phyloP scores from a whole-genome alignment of 1,140 invertebrate species.

The Tetraneura akinire region DNA sequence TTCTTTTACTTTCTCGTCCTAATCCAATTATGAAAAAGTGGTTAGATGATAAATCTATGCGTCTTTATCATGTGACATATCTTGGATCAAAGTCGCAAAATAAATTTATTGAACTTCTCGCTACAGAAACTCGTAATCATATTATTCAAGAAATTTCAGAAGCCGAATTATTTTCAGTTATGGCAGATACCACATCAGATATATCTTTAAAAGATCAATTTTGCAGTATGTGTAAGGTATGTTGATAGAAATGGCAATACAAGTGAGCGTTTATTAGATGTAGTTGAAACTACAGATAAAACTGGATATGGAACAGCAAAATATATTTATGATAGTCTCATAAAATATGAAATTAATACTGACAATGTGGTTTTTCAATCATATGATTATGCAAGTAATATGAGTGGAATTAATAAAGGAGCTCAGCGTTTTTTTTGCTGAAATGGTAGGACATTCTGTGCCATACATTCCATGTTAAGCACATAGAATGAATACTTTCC shows the following conservation, averaged over 20 bases:
- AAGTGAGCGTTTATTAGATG: constrained; percentile 3
- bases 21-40: constrained; percentile 39
- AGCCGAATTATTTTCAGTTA: constrained; percentile 22
- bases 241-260: background rate
- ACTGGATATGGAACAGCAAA: constrained; percentile 28
- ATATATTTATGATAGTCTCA: constrained; percentile 27
- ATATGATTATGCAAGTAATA: constrained; percentile 32
- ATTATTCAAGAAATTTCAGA: constrained; percentile 9
- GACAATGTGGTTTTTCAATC: constrained; percentile 35
- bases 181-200: constrained; percentile 47
- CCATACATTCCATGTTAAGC: constrained; percentile 44
- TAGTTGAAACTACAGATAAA: constrained; percentile 23
- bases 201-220: constrained; percentile 27
- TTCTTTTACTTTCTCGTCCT: constrained; percentile 20
- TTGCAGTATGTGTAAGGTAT: constrained; percentile 33
- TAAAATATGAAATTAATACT: constrained; percentile 28
- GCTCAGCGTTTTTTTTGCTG: constrained; percentile 30
- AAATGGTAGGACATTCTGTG: constrained; percentile 29
- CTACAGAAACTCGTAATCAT: constrained; percentile 19
- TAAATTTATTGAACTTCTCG: constrained; percentile 39
- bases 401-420: constrained; percentile 31
- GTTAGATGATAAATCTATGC: constrained; percentile 24
- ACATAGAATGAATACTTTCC: background rate
- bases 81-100: constrained; percentile 32
- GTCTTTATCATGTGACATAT: constrained; percentile 14